Base-by-base conservation (phyloP, 2,888 invertebrate genomes). In the Tiliacea aurago region DNA sequence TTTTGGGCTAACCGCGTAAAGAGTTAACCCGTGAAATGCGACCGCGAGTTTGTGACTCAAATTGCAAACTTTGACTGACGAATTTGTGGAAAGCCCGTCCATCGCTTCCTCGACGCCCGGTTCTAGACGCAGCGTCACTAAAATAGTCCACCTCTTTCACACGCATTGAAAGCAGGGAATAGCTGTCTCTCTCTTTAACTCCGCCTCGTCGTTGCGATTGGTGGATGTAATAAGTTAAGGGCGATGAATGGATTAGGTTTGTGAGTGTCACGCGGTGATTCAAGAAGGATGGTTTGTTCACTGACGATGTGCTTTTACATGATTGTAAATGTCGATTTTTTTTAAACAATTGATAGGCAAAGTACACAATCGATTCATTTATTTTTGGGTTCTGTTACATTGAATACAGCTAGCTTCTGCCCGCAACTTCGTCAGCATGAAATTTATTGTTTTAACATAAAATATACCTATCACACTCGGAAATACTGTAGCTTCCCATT, bases 201-300 rank as follows among this genome's bases (percentile, higher is more conserved):
- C 91, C 94, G 91, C 94, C 92, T 85, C 85, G 84, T 33, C 18
- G 0, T 70, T 61, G 64, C 81, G 86, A 93, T 92, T 93, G 92
- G 92, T 85, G 49, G 72, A 59, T 64, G 70, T 78, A 72, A 81
- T 80, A 78, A 81, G 77, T 78, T 80, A 78, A 85, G 83, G 79
- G 81, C 65, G 72, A 86, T 86, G 85, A 86, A 86, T 84, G 83
- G 84, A 86, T 86, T 83, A 84, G 62, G 69, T 78, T 83, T 62
- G 70, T 74, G 78, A 84, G 82, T 82, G 63, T 76, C 79, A 68
- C 76, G 79, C 75, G 53, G 73, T 78, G 69, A 72, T 80, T 81
- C 71, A 77, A 80, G 76, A 78, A 72, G 69, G 75, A 78, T 70
- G 70, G 78, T 81, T 66, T 62, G 68, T 62, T 78, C 49, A 70